Percentiles rank a stretch among this genome's conserved stretches.
phyloP scores from a whole-genome alignment of 2,113 vertebrate species.

The Xiphorhynchus elegans region DNA sequence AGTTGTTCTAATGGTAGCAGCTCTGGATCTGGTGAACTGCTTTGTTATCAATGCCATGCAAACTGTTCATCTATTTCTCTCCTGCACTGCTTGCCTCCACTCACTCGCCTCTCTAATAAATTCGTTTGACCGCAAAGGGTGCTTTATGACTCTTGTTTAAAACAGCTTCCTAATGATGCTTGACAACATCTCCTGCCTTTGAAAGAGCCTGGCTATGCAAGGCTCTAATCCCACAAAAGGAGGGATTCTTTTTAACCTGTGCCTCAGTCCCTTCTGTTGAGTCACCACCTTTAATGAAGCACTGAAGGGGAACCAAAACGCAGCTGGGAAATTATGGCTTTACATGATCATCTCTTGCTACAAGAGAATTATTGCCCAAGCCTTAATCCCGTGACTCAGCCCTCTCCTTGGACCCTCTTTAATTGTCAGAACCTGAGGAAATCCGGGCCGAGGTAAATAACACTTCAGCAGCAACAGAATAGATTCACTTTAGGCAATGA shows the following conservation, averaged over 20 bases:
- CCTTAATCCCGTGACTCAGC: conserved; percentile 62
- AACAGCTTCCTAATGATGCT: conserved; percentile 69
- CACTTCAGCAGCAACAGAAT: conserved; percentile 45
- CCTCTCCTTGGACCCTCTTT: conserved; percentile 67
- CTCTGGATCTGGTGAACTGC: conserved; percentile 39
- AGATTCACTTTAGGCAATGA: conserved; percentile 65
- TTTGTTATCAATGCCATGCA: conserved; percentile 58
- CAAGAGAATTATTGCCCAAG: conserved; percentile 56
- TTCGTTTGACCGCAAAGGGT: conserved; percentile 62
- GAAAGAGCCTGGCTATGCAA: conserved; percentile 36
- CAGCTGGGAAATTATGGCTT: conserved; percentile 64
- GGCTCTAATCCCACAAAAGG: conserved; percentile 69
- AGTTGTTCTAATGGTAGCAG: conserved; percentile 54
- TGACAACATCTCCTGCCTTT: conserved; percentile 64
- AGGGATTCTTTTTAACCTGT: conserved; percentile 68
- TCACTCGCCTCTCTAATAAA: conserved; percentile 58
- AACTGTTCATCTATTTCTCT: conserved; percentile 61
- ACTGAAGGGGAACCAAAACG: conserved; percentile 60
- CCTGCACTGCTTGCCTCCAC: conserved; percentile 30
- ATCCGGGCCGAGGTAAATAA: conserved; percentile 52
- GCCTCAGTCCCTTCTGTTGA: conserved; percentile 55
- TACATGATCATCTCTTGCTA: conserved; percentile 64
- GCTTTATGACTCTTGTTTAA: conserved; percentile 65
- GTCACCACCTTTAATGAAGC: conserved; percentile 74
- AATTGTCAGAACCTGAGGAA: conserved; percentile 71